Evolutionary conservation across 1,140 invertebrate species (phyloP).

Genomic region (Aleiodes sp.): DNA sequence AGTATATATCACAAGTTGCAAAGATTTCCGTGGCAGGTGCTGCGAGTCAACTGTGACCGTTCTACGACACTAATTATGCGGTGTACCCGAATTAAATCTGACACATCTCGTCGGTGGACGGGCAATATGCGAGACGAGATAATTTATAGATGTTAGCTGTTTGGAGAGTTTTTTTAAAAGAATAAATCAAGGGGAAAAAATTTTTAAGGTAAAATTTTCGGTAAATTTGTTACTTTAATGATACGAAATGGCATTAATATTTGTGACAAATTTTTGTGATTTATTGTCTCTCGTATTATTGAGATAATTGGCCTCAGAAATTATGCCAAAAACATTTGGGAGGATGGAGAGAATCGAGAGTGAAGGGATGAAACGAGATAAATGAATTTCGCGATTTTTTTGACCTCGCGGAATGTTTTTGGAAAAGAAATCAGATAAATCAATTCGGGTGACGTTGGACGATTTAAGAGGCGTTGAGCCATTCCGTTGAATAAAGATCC

Average conservation of each 20-base stretch:
- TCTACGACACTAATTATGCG: constrained; percentile 61
- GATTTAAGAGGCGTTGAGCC: constrained; percentile 45
- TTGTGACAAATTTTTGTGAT: background rate
- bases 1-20: constrained; percentile 11
- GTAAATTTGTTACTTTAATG: background rate
- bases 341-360: background rate
- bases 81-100: constrained; percentile 63
- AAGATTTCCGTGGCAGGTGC: constrained; percentile 56
- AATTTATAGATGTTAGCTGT: constrained; percentile 29
- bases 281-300: background rate
- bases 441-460: too few relatives aligned
- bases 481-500: constrained; percentile 43
- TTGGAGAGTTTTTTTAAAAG: background rate
- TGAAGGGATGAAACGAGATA: too few relatives aligned
- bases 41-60: constrained; percentile 62
- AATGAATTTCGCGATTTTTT: too few relatives aligned
- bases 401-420: too few relatives aligned
- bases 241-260: background rate
- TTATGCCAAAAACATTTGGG: background rate
- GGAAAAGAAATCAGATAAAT: too few relatives aligned
- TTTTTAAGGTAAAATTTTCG: background rate
- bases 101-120: constrained; percentile 53
- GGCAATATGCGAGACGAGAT: constrained; percentile 24
- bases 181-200: background rate
- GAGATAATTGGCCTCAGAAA: background rate